Evolutionary conservation across 1,140 invertebrate species (phyloP), one percentile per base, ranked within the genome.

Genomic region (Drosophila yakuba): DNA sequence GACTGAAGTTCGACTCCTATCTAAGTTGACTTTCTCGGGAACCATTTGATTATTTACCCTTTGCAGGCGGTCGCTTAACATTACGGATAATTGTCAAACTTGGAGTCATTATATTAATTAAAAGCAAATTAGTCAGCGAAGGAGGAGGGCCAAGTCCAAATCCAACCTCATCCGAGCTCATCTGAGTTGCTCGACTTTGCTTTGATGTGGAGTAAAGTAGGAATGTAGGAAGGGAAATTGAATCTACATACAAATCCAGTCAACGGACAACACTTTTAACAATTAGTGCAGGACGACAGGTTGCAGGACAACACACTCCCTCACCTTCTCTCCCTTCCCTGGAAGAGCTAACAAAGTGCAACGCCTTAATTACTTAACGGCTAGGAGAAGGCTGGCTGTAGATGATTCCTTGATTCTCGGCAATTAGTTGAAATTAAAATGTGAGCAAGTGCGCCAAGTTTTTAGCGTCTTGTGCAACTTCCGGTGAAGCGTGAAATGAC

Each of bases 341-440:
- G 64, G 56, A 66, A 72, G 74, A 78, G 77, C 85, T 67, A 89
- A 90, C 85, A 78, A 84, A 89, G 77, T 80, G 85, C 85, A 74
- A 63, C 14, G 77, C 80, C 74, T 90, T 84, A 89, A 89, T 89
- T 89, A 89, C 84, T 89, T 80, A 90, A 80, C 80, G 77, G 67
- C 39, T 56, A 44, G 38, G n/a, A 39, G 23, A 25, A 23, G 43
- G 17, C 3, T 11, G 35, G 20, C 11, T 11, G 43, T 8, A 15
- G 43, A 43, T 76, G 52, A 47, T 45, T 59, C 41, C 28, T 56
- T 58, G 50, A 44, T 60, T 78, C 74, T 63, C 58, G 62, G 79
- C 84, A 89, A 89, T 90, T 89, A 89, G 85, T 90, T 78, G 85
- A 90, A 90, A 89, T 89, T 90, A 89, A 89, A 89, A 90, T 90